Evolutionary conservation across 1,140 invertebrate species (phyloP), one percentile per base, ranked within the genome.

Genomic region (Pogonus chalceus): DNA sequence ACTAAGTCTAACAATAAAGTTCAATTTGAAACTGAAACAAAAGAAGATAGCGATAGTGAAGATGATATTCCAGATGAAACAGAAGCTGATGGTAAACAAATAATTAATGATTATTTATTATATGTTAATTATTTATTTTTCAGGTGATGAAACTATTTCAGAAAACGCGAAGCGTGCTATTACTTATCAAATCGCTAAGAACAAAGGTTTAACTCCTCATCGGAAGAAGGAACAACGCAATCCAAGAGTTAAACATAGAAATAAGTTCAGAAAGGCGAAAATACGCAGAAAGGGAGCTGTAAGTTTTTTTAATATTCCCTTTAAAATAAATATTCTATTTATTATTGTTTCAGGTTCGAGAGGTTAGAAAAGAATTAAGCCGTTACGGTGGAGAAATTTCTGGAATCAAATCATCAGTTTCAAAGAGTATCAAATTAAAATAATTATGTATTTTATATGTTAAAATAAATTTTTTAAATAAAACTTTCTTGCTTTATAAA

Each of bases 101-200:
- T 10, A 9, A 43, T 49, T 16, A 51, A 51, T 16, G 1, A 54
- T 16, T 54, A 57, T 1, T 57, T 56, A 52, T 16, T n/a, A n/a
- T n/a, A n/a, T n/a, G n/a, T n/a, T n/a, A n/a, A n/a, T n/a, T n/a
- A n/a, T n/a, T n/a, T n/a, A n/a, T n/a, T n/a, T n/a, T n/a, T 2
- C 57, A n/a, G 31, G 52, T 50, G 47, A 61, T 23, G 18, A 58
- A 50, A 35, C 60, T 48, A 35, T 53, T 4, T 47, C 58, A 35
- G 61, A 56, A 37, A 60, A 65, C 23, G 80, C 74, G 24, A 93
- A 90, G 65, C 76, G 93, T 63, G 79, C 80, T 49, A 95, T 96
- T 59, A 95, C 87, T 16, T 92, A 92, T 68, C 79, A 94, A 79
- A 96, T 96, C 63, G 83, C 87, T 7, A 96, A 96, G 70, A 98